Conservation (phyloP, 2,888 invertebrate species). For the Synanthedon vespiformis region DNA sequence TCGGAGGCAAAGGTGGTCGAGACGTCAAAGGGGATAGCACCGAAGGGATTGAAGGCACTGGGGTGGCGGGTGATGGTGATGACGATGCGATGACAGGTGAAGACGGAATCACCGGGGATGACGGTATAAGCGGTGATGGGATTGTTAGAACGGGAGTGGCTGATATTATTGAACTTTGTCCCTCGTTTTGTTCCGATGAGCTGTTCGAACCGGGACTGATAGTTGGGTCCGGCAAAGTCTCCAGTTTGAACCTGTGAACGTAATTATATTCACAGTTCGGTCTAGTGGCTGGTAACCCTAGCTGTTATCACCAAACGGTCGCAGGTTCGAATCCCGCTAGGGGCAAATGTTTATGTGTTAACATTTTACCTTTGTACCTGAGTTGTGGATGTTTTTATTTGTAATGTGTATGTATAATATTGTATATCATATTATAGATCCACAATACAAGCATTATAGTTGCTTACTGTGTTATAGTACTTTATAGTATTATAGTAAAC, state of each 20-base stretch:
- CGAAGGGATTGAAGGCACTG: constrained; percentile 4
- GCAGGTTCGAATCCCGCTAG: no score
- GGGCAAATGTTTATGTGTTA: no score
- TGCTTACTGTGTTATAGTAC: no score
- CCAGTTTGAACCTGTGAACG: constrained; percentile 44
- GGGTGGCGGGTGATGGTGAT: constrained; percentile 12
- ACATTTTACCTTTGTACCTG: no score
- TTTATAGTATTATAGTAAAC: no score
- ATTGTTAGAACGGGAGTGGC: constrained; percentile 25
- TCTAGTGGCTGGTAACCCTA: no score
- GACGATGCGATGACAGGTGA: constrained; percentile 17
- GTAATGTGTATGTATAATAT: no score
- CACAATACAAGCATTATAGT: no score
- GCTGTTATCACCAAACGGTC: no score
- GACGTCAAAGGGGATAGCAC: constrained; percentile 38
- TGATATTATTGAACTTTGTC: constrained; percentile 55
- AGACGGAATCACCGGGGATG: constrained; percentile 17
- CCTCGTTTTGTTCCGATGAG: constrained; percentile 60
- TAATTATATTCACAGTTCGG: no score
- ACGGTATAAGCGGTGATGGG: constrained; percentile 19
- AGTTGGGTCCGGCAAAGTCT: constrained; percentile 47
- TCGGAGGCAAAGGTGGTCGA: constrained; percentile 48
- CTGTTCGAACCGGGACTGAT: constrained; percentile 64
- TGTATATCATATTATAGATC: no score
- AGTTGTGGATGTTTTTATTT: no score